These are phyloP conservation scores for Danio rerio DNA, from an alignment of 2,113 vertebrate genomes.

Conservation along the genomic window DNA sequence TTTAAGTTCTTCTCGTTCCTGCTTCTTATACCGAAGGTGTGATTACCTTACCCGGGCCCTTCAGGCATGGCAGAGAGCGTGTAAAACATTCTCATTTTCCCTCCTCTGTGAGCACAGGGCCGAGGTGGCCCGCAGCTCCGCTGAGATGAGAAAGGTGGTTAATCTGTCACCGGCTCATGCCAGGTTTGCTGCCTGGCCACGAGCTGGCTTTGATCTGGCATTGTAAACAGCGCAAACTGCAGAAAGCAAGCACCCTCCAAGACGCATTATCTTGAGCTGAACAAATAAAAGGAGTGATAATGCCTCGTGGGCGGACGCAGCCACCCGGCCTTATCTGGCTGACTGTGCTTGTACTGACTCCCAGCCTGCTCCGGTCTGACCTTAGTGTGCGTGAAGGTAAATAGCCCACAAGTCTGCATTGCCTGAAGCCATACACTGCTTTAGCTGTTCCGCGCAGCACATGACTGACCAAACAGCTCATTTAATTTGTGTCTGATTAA, in stretches of 20 bases:
- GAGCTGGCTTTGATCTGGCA: constrained; percentile 81
- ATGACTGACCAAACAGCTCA: constrained; percentile 46
- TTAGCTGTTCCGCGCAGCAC: constrained; percentile 47
- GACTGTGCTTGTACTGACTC: constrained; percentile 70
- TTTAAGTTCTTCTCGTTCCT: background rate
- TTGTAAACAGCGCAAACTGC: constrained; percentile 71
- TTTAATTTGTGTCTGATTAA: constrained; percentile 24
- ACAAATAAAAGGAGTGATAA: constrained; percentile 81
- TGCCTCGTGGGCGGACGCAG: constrained; percentile 78
- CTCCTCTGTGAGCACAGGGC: constrained; percentile 32
- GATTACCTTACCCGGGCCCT: constrained; percentile 63
- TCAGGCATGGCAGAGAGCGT: constrained; percentile 62
- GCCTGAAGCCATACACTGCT: constrained; percentile 35
- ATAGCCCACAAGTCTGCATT: constrained; percentile 66
- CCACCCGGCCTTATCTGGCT: constrained; percentile 76
- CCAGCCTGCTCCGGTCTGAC: constrained; percentile 65
- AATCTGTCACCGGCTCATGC: constrained; percentile 76
- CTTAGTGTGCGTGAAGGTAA: constrained; percentile 70
- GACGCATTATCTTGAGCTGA: constrained; percentile 74
- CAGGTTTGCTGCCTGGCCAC: constrained; percentile 76
- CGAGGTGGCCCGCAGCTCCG: constrained; percentile 27
- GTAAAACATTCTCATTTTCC: constrained; percentile 45
- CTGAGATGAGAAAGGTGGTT: constrained; percentile 65
- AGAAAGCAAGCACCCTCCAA: constrained; percentile 63
- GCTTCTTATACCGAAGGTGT: constrained; percentile 13